A percentile compares a stretch with the other conserved stretches of the same genome.
phyloP scores from a whole-genome alignment of 2,888 invertebrate species.

The Spicauda simplicius region DNA sequence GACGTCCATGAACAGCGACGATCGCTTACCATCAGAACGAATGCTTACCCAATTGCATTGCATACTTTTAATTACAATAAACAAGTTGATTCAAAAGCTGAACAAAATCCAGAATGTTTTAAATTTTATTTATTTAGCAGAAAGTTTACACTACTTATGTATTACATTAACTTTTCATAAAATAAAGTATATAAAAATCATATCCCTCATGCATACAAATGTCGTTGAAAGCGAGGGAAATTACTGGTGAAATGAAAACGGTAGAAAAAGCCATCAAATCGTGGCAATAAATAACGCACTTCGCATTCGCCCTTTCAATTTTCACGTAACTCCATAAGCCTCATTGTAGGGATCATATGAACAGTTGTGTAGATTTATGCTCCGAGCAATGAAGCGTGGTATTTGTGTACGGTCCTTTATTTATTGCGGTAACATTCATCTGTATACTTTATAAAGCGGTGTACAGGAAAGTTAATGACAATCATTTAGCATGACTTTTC shows the following conservation, averaged over 20 bases:
- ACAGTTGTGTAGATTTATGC: constrained; percentile 1
- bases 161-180: constrained; percentile 16
- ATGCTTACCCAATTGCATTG: no score
- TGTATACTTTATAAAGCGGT: neutral
- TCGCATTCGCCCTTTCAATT: constrained; percentile 38
- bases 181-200: constrained; percentile 9
- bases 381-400: constrained; percentile 16
- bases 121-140: no score
- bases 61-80: no score
- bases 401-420: constrained; percentile 13
- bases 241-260: constrained; percentile 25
- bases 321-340: constrained; percentile 35
- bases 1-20: no score
- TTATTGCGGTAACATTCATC: constrained; percentile 35
- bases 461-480: neutral
- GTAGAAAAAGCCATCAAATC: constrained; percentile 41
- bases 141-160: neutral
- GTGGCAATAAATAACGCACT: constrained; percentile 41
- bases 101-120: no score
- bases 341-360: constrained; percentile 36
- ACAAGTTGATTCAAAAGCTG: no score
- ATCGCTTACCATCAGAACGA: no score
- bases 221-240: constrained; percentile 19
- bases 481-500: no score
- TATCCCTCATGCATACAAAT: constrained; percentile 28